Conservation (phyloP, 1,140 invertebrate species). For the Danaus plexippus region DNA sequence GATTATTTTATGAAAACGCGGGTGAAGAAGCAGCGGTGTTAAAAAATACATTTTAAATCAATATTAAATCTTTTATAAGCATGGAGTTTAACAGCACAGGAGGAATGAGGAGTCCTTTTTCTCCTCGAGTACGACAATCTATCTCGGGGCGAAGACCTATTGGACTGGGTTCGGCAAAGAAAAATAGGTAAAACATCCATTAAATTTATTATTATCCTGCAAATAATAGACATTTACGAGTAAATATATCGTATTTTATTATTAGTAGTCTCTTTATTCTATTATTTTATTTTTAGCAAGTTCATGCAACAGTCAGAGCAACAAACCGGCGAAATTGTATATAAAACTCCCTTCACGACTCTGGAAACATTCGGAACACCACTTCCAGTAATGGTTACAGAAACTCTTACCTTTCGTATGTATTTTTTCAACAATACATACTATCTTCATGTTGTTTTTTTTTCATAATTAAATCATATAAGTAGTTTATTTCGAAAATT, state of each 20-base stretch:
- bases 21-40: background rate
- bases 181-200: constrained; percentile 54
- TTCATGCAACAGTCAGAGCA: constrained; percentile 34
- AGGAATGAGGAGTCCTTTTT: constrained; percentile 67
- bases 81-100: constrained; percentile 66
- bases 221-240: constrained; percentile 7
- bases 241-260: constrained; percentile 6
- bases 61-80: constrained; percentile 18
- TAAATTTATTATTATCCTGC: too few relatives aligned
- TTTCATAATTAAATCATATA: too few relatives aligned
- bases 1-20: constrained; percentile 9
- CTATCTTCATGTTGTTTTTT: background rate
- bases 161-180: constrained; percentile 55
- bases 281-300: constrained; percentile 32
- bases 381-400: constrained; percentile 89
- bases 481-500: too few relatives aligned
- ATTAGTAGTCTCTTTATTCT: too few relatives aligned
- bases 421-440: constrained; percentile 27
- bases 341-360: constrained; percentile 76
- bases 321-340: constrained; percentile 76
- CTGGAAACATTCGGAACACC: constrained; percentile 84
- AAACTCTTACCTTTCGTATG: constrained; percentile 88
- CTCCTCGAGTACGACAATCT: constrained; percentile 63
- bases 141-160: constrained; percentile 52
- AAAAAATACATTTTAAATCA: constrained; percentile 17